Evolutionary conservation across 2,888 invertebrate genomes (phyloP).

Genomic region (Drosophila rellima): DNA sequence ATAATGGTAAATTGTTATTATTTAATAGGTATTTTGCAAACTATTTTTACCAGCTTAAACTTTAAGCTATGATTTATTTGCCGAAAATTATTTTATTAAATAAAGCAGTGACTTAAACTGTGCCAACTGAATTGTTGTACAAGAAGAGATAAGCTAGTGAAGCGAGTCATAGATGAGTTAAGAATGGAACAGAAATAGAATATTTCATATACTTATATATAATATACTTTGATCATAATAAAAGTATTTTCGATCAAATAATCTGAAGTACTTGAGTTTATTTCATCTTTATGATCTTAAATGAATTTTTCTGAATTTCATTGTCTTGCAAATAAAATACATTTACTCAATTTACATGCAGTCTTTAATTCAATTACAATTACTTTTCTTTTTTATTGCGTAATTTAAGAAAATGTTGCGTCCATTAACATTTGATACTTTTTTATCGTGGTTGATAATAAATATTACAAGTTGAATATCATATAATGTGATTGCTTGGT

Average conservation of each 20-base stretch:
- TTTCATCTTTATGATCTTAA: neutral
- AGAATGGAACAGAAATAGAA: neutral
- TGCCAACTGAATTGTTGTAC: too few species aligned
- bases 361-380: neutral
- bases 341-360: neutral
- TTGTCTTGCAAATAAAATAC: neutral
- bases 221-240: too few species aligned
- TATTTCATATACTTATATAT: neutral
- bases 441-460: neutral
- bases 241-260: too few species aligned
- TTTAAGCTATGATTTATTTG: too few species aligned
- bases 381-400: neutral
- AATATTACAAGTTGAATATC: constrained; percentile 3
- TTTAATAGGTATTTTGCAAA: too few species aligned
- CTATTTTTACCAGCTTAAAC: too few species aligned
- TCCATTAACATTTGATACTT: neutral
- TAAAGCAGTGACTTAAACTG: too few species aligned
- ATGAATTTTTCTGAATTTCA: neutral
- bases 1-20: too few species aligned
- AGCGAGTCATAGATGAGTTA: neutral
- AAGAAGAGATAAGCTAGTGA: neutral
- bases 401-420: neutral
- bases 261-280: neutral
- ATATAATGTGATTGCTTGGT: neutral
- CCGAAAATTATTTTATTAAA: too few species aligned